Conservation (phyloP, 2,113 vertebrate species). For the Phainopepla nitens region DNA sequence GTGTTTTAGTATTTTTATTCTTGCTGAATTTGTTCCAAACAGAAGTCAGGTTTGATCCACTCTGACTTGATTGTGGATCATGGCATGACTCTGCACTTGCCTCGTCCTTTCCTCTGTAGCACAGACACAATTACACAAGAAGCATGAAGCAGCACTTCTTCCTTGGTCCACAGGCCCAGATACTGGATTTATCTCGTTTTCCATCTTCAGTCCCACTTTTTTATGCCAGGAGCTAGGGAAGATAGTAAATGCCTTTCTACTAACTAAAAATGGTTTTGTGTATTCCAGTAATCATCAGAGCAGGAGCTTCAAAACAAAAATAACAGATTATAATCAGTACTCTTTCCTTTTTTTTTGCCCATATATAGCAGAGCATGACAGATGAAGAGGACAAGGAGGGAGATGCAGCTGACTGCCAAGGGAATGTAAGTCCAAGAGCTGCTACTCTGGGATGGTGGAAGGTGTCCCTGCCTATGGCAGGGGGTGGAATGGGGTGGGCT, state of each 20-base stretch:
- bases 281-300: background rate
- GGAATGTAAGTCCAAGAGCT: slow-evolving; percentile 69
- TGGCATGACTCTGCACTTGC: background rate
- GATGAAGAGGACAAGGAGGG: slow-evolving; percentile 73
- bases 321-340: background rate
- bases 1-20: background rate
- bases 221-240: background rate
- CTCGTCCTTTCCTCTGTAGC: background rate
- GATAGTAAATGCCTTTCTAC: background rate
- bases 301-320: background rate
- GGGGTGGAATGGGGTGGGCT: accelerated
- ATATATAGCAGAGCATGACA: slow-evolving; percentile 68
- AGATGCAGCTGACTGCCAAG: slow-evolving; percentile 70
- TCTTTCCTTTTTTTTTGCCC: slow-evolving; percentile 46
- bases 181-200: background rate
- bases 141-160: background rate
- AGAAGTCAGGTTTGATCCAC: background rate
- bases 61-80: background rate
- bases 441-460: background rate
- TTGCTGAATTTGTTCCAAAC: background rate
- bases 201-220: background rate
- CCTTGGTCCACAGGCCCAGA: background rate
- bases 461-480: background rate
- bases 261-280: background rate
- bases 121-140: too few species aligned